Percentiles rank a stretch among this genome's conserved stretches.
These are phyloP conservation scores for Macropus fuliginosus DNA, from an alignment of 2,797 vertebrate genomes.

Conservation along the genomic window DNA sequence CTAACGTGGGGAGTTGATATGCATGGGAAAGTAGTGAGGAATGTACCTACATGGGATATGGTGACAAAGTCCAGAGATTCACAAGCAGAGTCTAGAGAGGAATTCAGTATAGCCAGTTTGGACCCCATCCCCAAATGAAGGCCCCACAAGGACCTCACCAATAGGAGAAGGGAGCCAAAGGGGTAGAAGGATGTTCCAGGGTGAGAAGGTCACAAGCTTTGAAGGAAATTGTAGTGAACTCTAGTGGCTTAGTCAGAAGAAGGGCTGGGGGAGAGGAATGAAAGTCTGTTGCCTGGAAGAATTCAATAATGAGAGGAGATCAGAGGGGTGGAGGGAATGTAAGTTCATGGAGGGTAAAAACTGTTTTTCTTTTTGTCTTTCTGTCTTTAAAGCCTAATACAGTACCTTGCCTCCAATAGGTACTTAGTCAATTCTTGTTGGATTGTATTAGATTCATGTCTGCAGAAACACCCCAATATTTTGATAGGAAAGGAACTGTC, in stretches of 20 bases:
- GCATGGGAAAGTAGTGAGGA: neutral
- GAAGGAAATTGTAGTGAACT: neutral
- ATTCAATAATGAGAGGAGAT: neutral
- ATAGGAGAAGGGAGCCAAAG: neutral
- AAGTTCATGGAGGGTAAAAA: neutral
- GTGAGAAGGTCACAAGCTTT: neutral
- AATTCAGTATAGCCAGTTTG: neutral
- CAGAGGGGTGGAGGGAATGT: neutral
- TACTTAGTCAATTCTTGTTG: slow-evolving; percentile 6
- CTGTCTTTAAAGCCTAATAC: neutral
- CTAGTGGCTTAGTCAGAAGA: neutral
- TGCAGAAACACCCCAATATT: slow-evolving; percentile 31
- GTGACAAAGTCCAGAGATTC: neutral
- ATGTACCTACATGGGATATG: neutral
- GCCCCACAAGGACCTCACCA: neutral
- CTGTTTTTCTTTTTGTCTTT: neutral
- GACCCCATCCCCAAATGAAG: neutral
- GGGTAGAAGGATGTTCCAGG: neutral
- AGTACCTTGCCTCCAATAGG: neutral
- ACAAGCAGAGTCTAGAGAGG: neutral
- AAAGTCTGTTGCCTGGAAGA: neutral
- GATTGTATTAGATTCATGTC: neutral
- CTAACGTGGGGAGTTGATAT: neutral
- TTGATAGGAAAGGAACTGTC: neutral
- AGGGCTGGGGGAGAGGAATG: neutral